phyloP scores from a whole-genome alignment of 2,888 invertebrate genomes.

The Thereva nobilitata region DNA sequence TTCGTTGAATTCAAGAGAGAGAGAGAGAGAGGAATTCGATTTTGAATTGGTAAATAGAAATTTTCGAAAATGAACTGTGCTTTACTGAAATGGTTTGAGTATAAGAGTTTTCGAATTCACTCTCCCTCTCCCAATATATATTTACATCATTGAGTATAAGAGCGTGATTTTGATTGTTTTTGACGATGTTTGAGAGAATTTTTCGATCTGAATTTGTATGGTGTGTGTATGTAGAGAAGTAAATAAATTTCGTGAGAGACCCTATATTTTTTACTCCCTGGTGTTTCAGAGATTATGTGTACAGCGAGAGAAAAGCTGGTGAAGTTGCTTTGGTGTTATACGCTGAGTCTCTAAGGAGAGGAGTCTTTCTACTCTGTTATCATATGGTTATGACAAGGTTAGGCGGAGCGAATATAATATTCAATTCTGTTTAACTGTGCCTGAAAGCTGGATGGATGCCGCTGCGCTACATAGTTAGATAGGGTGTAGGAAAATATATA shows the following conservation, averaged over 20 bases:
- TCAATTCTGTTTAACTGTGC: slow-evolving; percentile 12
- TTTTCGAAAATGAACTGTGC: no score
- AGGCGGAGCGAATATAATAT: slow-evolving; percentile 55
- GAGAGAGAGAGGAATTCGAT: no score
- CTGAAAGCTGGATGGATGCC: no score
- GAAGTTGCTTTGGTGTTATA: background rate
- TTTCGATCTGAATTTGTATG: no score
- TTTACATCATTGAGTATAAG: slow-evolving; percentile 1
- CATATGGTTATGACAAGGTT: slow-evolving; percentile 56
- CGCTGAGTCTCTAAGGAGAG: background rate
- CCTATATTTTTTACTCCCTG: no score
- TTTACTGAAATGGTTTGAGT: no score
- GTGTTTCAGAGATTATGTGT: no score
- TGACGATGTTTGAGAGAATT: no score
- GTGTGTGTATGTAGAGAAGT: no score
- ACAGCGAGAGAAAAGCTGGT: background rate
- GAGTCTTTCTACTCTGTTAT: background rate
- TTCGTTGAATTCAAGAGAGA: no score
- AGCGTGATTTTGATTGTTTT: background rate
- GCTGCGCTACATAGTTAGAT: background rate
- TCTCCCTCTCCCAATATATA: background rate
- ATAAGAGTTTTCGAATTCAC: background rate
- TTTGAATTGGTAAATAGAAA: no score
- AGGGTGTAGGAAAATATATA: background rate
- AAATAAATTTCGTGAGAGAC: no score